Percentiles rank a stretch among this genome's conserved stretches.
Evolutionary conservation across 2,888 invertebrate species (phyloP).

Genomic region (Cryptocephalus moraei): DNA sequence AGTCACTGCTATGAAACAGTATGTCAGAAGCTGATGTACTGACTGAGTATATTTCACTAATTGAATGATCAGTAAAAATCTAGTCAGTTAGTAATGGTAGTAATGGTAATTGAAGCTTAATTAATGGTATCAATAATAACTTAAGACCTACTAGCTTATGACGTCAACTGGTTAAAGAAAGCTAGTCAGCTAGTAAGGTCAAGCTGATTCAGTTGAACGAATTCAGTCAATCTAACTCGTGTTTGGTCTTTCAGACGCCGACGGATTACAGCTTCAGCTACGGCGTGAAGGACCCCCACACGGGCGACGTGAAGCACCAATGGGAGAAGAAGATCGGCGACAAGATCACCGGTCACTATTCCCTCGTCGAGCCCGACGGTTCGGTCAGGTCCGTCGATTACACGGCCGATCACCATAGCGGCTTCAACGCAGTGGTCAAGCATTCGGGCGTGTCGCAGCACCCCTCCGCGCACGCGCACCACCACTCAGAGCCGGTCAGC

Average conservation of each 20-base stretch:
- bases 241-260: constrained; percentile 39
- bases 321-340: constrained; percentile 55
- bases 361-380: constrained; percentile 58
- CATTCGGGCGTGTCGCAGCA: constrained; percentile 41
- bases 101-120: too few relatives aligned
- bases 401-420: constrained; percentile 46
- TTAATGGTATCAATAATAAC: too few relatives aligned
- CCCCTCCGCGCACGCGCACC: constrained; percentile 11
- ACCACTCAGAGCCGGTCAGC: constrained; percentile 14
- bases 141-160: neutral
- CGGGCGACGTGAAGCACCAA: constrained; percentile 51
- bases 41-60: too few relatives aligned
- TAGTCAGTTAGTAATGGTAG: too few relatives aligned
- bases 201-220: neutral
- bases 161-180: neutral
- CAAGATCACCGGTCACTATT: constrained; percentile 54
- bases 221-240: neutral
- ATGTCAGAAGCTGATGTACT: too few relatives aligned
- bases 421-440: constrained; percentile 49
- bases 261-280: constrained; percentile 52
- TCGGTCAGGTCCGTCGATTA: constrained; percentile 50
- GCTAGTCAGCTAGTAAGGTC: neutral
- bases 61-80: too few relatives aligned
- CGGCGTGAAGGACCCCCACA: constrained; percentile 48
- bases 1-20: too few relatives aligned